Conservation (phyloP, 2,888 invertebrate species). For the Bhutanitis thaidina region DNA sequence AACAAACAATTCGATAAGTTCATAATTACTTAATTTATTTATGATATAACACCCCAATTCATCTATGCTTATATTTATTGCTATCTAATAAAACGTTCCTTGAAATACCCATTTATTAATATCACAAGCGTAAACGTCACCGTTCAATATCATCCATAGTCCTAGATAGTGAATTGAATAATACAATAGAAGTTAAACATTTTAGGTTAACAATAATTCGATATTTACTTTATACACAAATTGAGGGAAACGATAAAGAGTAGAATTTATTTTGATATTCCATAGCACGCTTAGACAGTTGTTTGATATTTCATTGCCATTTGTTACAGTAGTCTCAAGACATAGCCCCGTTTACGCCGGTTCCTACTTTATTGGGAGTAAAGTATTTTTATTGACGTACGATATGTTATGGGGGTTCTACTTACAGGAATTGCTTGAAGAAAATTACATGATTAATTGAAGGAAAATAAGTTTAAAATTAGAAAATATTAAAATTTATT, state of each 20-base stretch:
- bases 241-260: constrained; percentile 1
- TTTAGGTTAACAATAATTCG: neutral
- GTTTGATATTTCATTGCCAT: constrained; percentile 11
- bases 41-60: too few species aligned
- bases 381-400: neutral
- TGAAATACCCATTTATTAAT: neutral
- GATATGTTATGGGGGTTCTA: neutral
- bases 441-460: too few species aligned
- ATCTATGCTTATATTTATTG: too few species aligned
- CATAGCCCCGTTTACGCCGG: neutral
- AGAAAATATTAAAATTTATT: too few species aligned
- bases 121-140: neutral
- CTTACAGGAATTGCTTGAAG: neutral
- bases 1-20: too few species aligned
- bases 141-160: neutral
- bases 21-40: too few species aligned
- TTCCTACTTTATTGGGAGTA: neutral
- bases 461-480: too few species aligned
- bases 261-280: constrained; percentile 14
- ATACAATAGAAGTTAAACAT: neutral
- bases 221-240: neutral
- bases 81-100: neutral
- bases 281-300: constrained; percentile 1
- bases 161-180: neutral
- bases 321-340: constrained; percentile 4